Evolutionary conservation across 2,113 vertebrate species (phyloP).

Genomic region (Nothocercus julius): DNA sequence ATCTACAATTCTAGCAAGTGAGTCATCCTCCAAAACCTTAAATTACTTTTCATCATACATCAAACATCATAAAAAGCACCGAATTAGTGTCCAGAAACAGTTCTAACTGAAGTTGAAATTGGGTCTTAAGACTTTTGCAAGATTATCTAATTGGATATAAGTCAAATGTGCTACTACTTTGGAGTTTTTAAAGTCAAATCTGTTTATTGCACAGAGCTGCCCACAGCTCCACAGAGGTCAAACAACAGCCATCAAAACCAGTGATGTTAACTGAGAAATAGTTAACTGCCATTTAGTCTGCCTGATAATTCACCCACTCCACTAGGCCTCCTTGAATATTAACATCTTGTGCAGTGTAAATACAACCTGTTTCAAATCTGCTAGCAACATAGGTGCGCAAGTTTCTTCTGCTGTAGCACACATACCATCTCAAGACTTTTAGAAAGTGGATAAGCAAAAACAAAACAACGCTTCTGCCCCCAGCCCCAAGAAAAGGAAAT

Average conservation of each 20-base stretch:
- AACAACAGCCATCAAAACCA: neutral
- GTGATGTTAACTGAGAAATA: neutral
- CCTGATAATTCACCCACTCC: neutral
- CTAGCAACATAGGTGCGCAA: neutral
- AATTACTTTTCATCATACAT: constrained; percentile 50
- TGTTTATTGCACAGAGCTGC: neutral
- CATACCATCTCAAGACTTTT: neutral
- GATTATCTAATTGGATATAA: neutral
- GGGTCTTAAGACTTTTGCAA: neutral
- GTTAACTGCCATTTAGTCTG: neutral
- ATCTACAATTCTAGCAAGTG: constrained; percentile 13
- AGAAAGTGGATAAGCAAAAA: neutral
- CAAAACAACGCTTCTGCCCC: no score
- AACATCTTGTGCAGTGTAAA: neutral
- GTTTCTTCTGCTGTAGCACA: neutral
- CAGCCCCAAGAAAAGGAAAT: neutral
- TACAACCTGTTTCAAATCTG: neutral
- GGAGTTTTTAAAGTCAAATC: neutral
- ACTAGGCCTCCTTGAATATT: neutral
- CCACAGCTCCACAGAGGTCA: neutral
- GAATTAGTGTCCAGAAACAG: constrained; percentile 43
- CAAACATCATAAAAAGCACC: constrained; percentile 8
- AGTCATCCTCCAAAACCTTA: constrained; percentile 53
- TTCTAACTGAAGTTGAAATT: neutral
- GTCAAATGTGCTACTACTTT: neutral